Evolutionary conservation across 2,888 invertebrate genomes (phyloP).

Genomic region (Melikaiella ostensackeni): DNA sequence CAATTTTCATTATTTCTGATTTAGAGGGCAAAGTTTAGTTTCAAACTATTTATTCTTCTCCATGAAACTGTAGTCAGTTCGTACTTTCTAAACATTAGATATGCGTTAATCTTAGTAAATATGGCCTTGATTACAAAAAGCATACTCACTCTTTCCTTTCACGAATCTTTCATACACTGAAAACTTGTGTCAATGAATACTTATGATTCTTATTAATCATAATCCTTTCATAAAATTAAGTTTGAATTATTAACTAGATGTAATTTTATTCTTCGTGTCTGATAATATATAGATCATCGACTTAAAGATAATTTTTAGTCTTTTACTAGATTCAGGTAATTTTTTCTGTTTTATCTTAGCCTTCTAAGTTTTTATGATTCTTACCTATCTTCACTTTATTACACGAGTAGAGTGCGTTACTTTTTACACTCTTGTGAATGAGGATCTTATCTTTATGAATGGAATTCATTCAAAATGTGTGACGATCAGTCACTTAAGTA

Average conservation of each 20-base stretch:
- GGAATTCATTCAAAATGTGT: not conserved
- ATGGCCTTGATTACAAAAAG: slow-evolving; percentile 7
- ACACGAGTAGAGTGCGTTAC: not conserved
- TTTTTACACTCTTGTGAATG: not conserved
- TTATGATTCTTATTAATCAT: not conserved
- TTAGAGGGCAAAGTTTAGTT: too few species aligned
- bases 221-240: not conserved
- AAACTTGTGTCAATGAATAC: not conserved
- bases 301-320: too few species aligned
- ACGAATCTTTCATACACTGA: not conserved
- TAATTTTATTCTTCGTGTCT: not conserved
- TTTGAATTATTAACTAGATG: not conserved
- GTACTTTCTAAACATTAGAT: slow-evolving; percentile 8
- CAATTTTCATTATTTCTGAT: too few species aligned
- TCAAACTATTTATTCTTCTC: too few species aligned
- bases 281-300: too few species aligned
- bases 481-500: not conserved
- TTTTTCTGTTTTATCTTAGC: not conserved
- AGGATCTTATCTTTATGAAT: not conserved
- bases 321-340: too few species aligned
- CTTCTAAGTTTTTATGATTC: not conserved
- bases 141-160: slow-evolving; percentile 11
- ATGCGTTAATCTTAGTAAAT: not conserved
- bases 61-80: not conserved
- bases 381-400: not conserved